Conservation (phyloP, 1,140 invertebrate genomes). For the Latrodectus geometricus region DNA sequence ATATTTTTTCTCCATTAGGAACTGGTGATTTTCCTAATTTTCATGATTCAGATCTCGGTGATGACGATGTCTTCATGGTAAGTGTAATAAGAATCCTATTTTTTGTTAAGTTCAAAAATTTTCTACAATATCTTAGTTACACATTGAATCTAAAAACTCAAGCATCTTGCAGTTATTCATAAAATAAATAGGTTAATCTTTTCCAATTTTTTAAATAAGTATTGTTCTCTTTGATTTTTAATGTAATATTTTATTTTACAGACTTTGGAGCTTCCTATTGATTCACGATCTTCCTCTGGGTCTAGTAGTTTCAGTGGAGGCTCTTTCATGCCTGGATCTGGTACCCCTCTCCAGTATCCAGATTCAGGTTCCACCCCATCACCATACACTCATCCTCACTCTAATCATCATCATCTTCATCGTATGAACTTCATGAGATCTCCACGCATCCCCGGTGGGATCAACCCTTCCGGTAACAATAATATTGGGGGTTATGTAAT, state of each 20-base stretch:
- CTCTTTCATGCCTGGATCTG: slow-evolving; percentile 60
- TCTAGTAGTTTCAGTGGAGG: slow-evolving; percentile 71
- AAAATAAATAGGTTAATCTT: no score
- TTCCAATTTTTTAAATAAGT: no score
- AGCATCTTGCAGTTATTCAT: no score
- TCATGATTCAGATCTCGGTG: slow-evolving; percentile 77
- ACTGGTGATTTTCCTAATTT: slow-evolving; percentile 70
- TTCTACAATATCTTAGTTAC: no score
- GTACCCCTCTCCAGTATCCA: slow-evolving; percentile 51
- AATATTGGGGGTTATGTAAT: slow-evolving; percentile 32
- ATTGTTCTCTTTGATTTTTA: no score
- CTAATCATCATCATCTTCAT: slow-evolving; percentile 70
- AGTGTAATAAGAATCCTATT: slow-evolving; percentile 64
- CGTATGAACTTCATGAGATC: slow-evolving; percentile 71
- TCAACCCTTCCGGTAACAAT: slow-evolving; percentile 45
- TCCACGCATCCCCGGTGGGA: slow-evolving; percentile 24
- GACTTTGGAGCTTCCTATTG: slow-evolving; percentile 84
- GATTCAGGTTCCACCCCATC: slow-evolving; percentile 67
- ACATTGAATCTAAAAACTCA: no score
- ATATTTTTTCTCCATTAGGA: slow-evolving; percentile 65
- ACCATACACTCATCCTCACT: slow-evolving; percentile 66
- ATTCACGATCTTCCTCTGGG: slow-evolving; percentile 77
- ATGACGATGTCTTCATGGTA: slow-evolving; percentile 89
- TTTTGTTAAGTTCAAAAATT: neutral
- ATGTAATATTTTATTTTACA: slow-evolving; percentile 68